Conservation (phyloP, 2,888 invertebrate species). For the Boloria selene region DNA sequence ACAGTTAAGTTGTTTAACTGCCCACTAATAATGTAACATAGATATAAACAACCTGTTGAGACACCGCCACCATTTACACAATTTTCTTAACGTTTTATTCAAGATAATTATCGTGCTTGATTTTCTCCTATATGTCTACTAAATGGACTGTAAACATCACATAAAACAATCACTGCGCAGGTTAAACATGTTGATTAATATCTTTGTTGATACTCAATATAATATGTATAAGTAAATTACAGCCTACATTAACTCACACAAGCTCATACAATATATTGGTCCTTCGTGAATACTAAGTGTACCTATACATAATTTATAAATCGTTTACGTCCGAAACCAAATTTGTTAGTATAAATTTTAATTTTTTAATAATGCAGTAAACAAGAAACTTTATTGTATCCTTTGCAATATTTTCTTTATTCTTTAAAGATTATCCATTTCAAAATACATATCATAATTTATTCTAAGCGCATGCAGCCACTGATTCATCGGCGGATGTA, state of each 20-base stretch:
- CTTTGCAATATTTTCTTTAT: slow-evolving; percentile 7
- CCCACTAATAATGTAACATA: slow-evolving; percentile 46
- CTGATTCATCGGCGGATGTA: slow-evolving; percentile 44
- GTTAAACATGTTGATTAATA: no score
- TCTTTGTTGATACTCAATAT: no score
- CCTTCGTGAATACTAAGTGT: no score
- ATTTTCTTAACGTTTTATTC: slow-evolving; percentile 12
- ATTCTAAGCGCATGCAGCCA: slow-evolving; percentile 29
- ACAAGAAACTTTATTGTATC: no score
- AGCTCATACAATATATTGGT: no score
- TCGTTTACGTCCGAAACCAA: no score
- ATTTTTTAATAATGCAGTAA: no score
- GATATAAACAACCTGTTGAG: slow-evolving; percentile 34
- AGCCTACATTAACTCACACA: no score
- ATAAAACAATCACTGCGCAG: background rate
- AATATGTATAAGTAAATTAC: no score
- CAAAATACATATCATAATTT: slow-evolving; percentile 18
- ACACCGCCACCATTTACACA: slow-evolving; percentile 29
- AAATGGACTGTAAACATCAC: slow-evolving; percentile 1
- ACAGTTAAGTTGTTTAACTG: slow-evolving; percentile 65
- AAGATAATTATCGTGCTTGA: slow-evolving; percentile 17
- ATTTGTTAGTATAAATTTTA: no score
- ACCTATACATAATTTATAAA: no score
- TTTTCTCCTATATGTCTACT: slow-evolving; percentile 14
- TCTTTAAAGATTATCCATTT: slow-evolving; percentile 16